Evolutionary conservation across 1,140 invertebrate species (phyloP), one percentile per base, ranked within the genome.

Genomic region (Drosophila kepulauana): DNA sequence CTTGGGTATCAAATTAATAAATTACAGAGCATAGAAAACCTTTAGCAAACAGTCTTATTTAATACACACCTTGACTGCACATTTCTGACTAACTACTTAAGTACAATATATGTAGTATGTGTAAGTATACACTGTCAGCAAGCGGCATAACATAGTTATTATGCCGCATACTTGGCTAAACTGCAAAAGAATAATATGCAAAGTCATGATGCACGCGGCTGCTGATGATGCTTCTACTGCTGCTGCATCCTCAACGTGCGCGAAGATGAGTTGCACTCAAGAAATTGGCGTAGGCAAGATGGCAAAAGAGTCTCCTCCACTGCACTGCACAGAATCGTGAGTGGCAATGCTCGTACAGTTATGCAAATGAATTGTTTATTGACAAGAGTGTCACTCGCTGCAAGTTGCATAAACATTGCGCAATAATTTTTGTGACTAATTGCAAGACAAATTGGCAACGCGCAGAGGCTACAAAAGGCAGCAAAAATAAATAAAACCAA

Each of bases 341-440:
- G 66, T 79, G 51, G 43, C 65, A 70, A 51, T 57, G 66, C 66
- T 75, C 73, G 49, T 59, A 76, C 62, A 88, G 84, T 84, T 87
- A 87, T 87, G 84, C 84, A 87, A 87, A 87, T 87, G 84, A 69
- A 88, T 78, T 87, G 80, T 78, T 80, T 87, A 87, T 88, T 84
- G 80, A 82, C 73, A 88, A 65, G 75, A 88, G 84, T 88, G 82
- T 88, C 82, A 87, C 79, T 84, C 66, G 84, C 73, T 51, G 77
- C 69, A 80, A 72, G 84, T 76, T 88, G 84, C 73, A 78, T 84
- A 87, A 87, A 87, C 84, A 87, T 87, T 88, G 84, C 84, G 88
- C 84, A 88, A 87, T 87, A 78, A 87, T 87, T 87, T 87, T 87
- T 88, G 3, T 25, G 84, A 87, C 84, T 87, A 87, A 87, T 87